Evolutionary conservation across 2,888 invertebrate genomes (phyloP).

Genomic region (Dynastes maya): DNA sequence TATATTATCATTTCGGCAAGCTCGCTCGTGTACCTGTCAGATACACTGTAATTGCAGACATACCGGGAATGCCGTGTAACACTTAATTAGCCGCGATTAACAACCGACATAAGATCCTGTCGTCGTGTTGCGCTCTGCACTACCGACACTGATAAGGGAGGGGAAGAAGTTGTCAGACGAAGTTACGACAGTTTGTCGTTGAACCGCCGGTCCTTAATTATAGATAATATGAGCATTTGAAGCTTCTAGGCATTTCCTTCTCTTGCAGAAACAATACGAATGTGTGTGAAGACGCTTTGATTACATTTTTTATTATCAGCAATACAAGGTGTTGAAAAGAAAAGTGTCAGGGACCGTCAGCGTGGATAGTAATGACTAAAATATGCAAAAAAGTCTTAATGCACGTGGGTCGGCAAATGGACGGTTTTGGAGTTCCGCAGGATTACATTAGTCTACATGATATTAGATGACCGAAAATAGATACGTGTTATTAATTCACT

Average conservation of each 20-base stretch:
- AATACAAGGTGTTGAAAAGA: too few relatives aligned
- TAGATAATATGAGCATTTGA: not conserved
- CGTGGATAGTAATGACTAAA: too few relatives aligned
- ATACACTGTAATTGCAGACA: slow-evolving; percentile 44
- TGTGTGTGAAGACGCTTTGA: not conserved
- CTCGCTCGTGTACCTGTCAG: slow-evolving; percentile 40
- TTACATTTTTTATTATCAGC: too few relatives aligned
- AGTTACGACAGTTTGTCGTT: slow-evolving; percentile 11
- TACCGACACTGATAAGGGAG: not conserved
- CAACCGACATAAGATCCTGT: slow-evolving; percentile 7
- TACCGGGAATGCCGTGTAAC: slow-evolving; percentile 27
- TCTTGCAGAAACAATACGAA: not conserved
- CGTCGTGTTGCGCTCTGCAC: not conserved
- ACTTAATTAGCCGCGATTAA: slow-evolving; percentile 41
- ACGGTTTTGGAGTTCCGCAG: too few relatives aligned
- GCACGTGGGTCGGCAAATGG: too few relatives aligned
- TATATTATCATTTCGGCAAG: slow-evolving; percentile 28
- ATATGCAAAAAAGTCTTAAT: too few relatives aligned
- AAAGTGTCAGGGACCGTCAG: too few relatives aligned
- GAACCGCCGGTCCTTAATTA: not conserved
- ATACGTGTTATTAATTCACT: too few relatives aligned
- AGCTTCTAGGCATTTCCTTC: not conserved
- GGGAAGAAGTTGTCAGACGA: slow-evolving; percentile 16
- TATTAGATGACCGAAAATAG: too few relatives aligned
- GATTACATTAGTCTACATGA: too few relatives aligned